Conservation (phyloP, 2,888 invertebrate genomes). For the Agrochola lota region DNA sequence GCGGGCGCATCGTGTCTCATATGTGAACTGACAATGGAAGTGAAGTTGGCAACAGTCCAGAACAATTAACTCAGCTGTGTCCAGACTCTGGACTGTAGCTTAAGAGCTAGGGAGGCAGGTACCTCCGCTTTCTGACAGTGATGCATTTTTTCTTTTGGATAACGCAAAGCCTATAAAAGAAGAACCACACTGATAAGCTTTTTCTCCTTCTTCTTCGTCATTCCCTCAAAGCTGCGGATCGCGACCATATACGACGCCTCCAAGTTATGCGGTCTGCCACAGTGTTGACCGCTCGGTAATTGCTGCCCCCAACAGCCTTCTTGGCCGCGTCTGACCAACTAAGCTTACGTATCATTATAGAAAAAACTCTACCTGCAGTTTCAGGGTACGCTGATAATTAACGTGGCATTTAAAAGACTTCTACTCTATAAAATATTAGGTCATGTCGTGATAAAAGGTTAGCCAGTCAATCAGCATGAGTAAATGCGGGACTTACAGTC, state of each 20-base stretch:
- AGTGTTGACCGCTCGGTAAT: neutral
- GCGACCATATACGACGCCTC: neutral
- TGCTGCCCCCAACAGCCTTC: neutral
- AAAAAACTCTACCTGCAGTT: neutral
- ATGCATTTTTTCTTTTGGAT: neutral
- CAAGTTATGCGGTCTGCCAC: neutral
- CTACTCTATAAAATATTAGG: neutral
- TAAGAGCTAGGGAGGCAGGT: conserved; percentile 22
- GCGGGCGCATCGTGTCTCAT: conserved; percentile 12
- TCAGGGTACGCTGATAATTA: neutral
- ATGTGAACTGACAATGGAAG: conserved; percentile 67
- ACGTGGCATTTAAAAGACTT: neutral
- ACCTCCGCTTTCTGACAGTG: neutral
- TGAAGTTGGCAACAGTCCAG: conserved; percentile 68
- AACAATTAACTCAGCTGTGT: conserved; percentile 26
- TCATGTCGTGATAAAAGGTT: neutral
- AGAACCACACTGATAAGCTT: neutral
- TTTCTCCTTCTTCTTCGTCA: neutral
- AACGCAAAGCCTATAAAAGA: neutral
- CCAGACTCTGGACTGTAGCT: conserved; percentile 25
- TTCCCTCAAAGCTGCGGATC: neutral
- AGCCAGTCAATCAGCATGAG: neutral
- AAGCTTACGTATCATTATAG: neutral
- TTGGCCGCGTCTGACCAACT: neutral
- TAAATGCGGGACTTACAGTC: neutral